A percentile compares a stretch with the other conserved stretches of the same genome.
phyloP scores from a whole-genome alignment of 2,797 vertebrate genomes.

The Labroides dimidiatus region DNA sequence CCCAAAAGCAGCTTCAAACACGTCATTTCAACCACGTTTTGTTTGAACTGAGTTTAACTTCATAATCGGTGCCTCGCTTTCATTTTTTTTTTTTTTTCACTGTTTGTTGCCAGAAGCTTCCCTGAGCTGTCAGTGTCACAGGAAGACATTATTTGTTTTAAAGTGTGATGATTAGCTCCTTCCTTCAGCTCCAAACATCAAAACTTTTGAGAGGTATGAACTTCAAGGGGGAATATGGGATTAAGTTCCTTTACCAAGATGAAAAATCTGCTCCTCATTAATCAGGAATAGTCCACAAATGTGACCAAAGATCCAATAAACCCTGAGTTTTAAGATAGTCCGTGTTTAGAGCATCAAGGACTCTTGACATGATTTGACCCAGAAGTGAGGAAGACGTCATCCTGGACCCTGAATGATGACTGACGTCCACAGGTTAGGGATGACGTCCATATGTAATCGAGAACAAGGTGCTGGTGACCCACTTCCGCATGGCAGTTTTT shows the following conservation, averaged over 20 bases:
- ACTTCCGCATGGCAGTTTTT: not conserved
- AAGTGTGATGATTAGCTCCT: constrained; percentile 35
- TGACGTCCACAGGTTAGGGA: not conserved
- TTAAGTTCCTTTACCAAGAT: not conserved
- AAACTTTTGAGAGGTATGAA: constrained; percentile 8
- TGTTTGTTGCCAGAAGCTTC: constrained; percentile 18
- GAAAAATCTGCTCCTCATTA: not conserved
- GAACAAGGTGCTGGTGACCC: too few relatives aligned
- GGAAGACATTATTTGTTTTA: constrained; percentile 31
- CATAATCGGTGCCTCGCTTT: constrained; percentile 31
- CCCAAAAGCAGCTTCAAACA: not conserved
- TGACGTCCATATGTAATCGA: not conserved
- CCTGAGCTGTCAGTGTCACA: constrained; percentile 24
- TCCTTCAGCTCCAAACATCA: constrained; percentile 6
- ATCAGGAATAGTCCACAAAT: not conserved
- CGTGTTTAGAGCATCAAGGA: not conserved
- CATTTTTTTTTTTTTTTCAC: constrained; percentile 6
- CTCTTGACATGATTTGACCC: too few relatives aligned
- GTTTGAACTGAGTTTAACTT: constrained; percentile 5
- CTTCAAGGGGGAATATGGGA: not conserved
- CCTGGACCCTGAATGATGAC: too few relatives aligned
- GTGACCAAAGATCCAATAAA: not conserved
- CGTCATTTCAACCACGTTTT: not conserved
- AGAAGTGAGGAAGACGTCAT: too few relatives aligned
- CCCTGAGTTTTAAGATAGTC: not conserved